A percentile compares a stretch with the other conserved stretches of the same genome.
These are phyloP conservation scores for Amiota minor DNA, from an alignment of 2,888 invertebrate genomes.

Conservation along the genomic window DNA sequence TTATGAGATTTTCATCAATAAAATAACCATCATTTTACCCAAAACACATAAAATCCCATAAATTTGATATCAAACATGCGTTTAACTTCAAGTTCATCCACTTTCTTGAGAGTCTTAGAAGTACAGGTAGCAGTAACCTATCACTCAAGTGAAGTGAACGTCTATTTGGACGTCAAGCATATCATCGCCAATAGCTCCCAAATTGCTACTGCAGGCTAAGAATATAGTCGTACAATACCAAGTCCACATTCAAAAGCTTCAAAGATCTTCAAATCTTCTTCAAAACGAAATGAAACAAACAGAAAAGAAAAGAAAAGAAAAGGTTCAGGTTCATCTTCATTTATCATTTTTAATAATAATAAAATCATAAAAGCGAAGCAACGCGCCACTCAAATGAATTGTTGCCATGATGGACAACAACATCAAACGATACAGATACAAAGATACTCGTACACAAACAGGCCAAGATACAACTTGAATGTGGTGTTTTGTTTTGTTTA, in stretches of 20 bases:
- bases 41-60: too few relatives aligned
- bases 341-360: conserved; percentile 69
- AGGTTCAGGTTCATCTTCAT: conserved; percentile 57
- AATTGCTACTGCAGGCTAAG: conserved; percentile 58
- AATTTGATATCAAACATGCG: too few relatives aligned
- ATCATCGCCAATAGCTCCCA: conserved; percentile 36
- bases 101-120: too few relatives aligned
- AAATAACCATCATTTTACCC: too few relatives aligned
- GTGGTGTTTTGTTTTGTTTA: background rate
- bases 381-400: conserved; percentile 49
- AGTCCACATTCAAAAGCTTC: background rate
- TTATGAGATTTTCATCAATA: too few relatives aligned
- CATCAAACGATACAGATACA: conserved; percentile 24
- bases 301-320: conserved; percentile 23
- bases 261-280: background rate
- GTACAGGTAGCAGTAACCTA: conserved; percentile 23
- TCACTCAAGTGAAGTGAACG: background rate
- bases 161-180: conserved; percentile 19
- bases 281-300: background rate
- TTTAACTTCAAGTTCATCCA: too few relatives aligned
- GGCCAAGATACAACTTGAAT: too few relatives aligned
- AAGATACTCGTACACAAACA: background rate
- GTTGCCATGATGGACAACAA: conserved; percentile 31
- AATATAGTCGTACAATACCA: background rate
- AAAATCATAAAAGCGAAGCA: conserved; percentile 62